Evolutionary conservation across 2,888 invertebrate species (phyloP), one percentile per base, ranked within the genome.

Genomic region (Pyralis farinalis): DNA sequence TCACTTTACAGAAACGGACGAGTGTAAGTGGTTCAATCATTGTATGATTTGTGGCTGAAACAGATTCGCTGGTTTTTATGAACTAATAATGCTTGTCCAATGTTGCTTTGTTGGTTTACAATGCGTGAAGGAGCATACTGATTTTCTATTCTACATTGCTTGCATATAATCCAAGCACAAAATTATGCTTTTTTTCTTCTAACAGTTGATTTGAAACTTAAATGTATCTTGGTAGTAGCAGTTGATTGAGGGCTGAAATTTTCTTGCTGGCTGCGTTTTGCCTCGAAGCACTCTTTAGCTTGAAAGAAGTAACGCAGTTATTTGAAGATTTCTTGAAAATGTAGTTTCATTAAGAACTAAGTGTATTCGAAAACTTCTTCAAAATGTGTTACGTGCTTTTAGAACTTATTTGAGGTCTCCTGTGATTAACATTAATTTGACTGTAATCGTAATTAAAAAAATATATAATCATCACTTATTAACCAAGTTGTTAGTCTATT

Each of bases 1-100:
- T 85, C 85, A 77, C 69, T 82, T 87, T 88, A 81, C 87, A 88
- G 87, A 86, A 59, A 73, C 83, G 86, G 87, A 87, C 80, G 86
- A 87, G 81, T 86, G 87, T 88, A 87, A 88, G 87, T 86, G 68
- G 63, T 73, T 69, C 69, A 71, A 71, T 65, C 76, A 69, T 80
- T 73, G 64, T 72, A 63, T 73, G 65, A 66, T 61, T 63, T 63
- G 72, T 71, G 80, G 69, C 73, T 80, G 76, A 66, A 55, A 69
- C 53, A 62, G 48, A 64, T 57, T 62, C 61, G 71, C 75, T 77
- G 75, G 73, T 75, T 69, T 63, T 68, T 51, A 59, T 58, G 65
- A 61, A 74, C 70, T 74, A 72, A 78, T 74, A 60, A 43, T 49
- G 61, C 68, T 71, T 66, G 40, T 51, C 53, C 53, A 56, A 50